These are phyloP conservation scores for Coccyzus lansbergi DNA, from an alignment of 2,797 vertebrate species.

Conservation along the genomic window DNA sequence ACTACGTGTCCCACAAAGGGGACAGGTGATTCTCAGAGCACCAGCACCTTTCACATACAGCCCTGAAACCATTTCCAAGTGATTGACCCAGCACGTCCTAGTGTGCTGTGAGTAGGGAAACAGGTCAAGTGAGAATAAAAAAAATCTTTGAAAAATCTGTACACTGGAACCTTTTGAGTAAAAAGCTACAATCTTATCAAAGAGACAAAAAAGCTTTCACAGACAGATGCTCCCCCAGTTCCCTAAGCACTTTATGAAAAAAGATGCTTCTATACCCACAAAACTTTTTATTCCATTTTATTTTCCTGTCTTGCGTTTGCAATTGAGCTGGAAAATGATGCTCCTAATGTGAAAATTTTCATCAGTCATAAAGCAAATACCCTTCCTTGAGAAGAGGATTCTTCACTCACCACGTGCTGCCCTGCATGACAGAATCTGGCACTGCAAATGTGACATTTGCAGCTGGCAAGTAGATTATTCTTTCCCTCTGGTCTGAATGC, in stretches of 20 bases:
- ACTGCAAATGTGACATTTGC: neutral
- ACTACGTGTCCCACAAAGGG: neutral
- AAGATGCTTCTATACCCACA: neutral
- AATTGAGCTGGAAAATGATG: neutral
- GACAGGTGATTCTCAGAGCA: neutral
- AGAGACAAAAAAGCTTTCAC: neutral
- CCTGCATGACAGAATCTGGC: neutral
- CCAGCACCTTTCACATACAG: neutral
- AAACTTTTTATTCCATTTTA: neutral
- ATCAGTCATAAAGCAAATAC: neutral
- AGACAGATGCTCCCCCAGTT: neutral
- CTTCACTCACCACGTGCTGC: neutral
- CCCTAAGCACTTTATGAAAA: neutral
- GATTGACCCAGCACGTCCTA: neutral
- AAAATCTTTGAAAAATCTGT: neutral
- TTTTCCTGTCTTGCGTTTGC: neutral
- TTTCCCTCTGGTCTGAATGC: neutral
- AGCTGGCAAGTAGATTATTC: neutral
- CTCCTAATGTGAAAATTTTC: neutral
- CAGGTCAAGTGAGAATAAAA: neutral
- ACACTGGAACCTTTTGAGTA: neutral
- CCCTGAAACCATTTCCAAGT: neutral
- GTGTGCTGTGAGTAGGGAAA: neutral
- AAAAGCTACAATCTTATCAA: neutral
- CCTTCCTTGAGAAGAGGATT: neutral